A percentile compares a stretch with the other conserved stretches of the same genome.
These are phyloP conservation scores for Triplophysa rosa DNA, from an alignment of 2,113 vertebrate species.

Conservation along the genomic window DNA sequence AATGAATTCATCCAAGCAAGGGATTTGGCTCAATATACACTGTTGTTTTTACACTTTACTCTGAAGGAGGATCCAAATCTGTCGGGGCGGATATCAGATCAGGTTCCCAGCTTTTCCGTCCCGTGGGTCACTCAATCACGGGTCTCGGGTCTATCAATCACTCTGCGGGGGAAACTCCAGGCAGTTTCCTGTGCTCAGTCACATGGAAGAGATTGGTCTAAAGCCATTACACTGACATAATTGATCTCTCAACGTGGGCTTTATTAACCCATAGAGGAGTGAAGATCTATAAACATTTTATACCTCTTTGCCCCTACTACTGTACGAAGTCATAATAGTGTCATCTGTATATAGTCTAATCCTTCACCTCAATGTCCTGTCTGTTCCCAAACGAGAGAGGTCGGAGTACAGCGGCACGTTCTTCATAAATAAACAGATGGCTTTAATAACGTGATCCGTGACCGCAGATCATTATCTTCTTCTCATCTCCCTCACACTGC, in stretches of 20 bases:
- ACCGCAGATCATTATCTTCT: slow-evolving; percentile 36
- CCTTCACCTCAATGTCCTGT: slow-evolving; percentile 15
- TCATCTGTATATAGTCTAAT: slow-evolving; percentile 22
- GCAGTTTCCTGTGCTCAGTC: slow-evolving; percentile 40
- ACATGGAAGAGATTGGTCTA: slow-evolving; percentile 47
- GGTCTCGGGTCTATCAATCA: slow-evolving; percentile 56
- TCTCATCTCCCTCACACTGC: neutral
- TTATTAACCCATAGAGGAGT: slow-evolving; percentile 27
- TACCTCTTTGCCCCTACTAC: neutral
- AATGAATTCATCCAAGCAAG: slow-evolving; percentile 18
- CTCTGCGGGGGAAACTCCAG: slow-evolving; percentile 45
- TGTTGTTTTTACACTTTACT: slow-evolving; percentile 40
- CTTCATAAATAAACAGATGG: slow-evolving; percentile 46
- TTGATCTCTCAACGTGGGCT: slow-evolving; percentile 29
- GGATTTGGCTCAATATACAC: neutral
- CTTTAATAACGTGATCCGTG: slow-evolving; percentile 52
- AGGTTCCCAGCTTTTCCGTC: slow-evolving; percentile 64
- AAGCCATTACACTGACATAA: slow-evolving; percentile 31
- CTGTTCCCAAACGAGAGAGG: neutral
- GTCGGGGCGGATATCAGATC: slow-evolving; percentile 64
- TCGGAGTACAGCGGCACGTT: slow-evolving; percentile 13
- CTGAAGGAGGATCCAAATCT: slow-evolving; percentile 62
- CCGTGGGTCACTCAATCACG: slow-evolving; percentile 61
- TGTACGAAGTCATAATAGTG: slow-evolving; percentile 2
- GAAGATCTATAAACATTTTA: slow-evolving; percentile 14